Evolutionary conservation across 2,113 vertebrate species (phyloP).

Genomic region (Pollachius pollachius): DNA sequence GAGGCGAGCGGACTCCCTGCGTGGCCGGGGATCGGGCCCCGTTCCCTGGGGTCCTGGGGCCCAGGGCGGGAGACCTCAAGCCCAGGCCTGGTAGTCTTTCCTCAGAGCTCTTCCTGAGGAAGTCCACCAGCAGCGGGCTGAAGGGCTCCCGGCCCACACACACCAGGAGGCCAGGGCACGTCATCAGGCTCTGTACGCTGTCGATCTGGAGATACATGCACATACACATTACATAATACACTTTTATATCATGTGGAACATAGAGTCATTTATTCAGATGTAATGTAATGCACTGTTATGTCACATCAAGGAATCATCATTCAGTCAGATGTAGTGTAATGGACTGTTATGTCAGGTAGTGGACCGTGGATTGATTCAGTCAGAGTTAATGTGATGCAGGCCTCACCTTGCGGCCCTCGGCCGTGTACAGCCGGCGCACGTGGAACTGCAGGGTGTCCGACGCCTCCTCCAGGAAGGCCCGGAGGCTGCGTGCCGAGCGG

Average conservation of each 20-base stretch:
- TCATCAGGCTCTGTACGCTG: slow-evolving; percentile 79
- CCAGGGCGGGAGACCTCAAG: slow-evolving; percentile 53
- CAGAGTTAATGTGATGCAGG: neutral
- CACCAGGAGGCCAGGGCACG: slow-evolving; percentile 77
- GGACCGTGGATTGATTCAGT: neutral
- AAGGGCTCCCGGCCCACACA: slow-evolving; percentile 84
- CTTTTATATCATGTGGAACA: neutral
- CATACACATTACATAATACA: neutral
- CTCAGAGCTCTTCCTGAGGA: slow-evolving; percentile 65
- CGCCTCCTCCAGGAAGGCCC: slow-evolving; percentile 81
- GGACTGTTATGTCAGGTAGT: neutral
- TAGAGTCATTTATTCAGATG: neutral
- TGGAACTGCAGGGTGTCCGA: slow-evolving; percentile 87
- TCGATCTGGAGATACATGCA: slow-evolving; percentile 76
- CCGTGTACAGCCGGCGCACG: slow-evolving; percentile 83
- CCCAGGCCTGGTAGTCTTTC: slow-evolving; percentile 75
- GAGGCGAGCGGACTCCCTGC: slow-evolving; percentile 50
- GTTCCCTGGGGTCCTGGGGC: slow-evolving; percentile 56
- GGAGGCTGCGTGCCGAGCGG: slow-evolving; percentile 77
- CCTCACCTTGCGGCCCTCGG: slow-evolving; percentile 84
- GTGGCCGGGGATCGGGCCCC: slow-evolving; percentile 52
- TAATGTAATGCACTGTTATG: neutral
- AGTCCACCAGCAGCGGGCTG: slow-evolving; percentile 71
- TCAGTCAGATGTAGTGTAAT: neutral
- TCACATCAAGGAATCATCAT: neutral